These are phyloP conservation scores for Pungitius pungitius DNA, from an alignment of 2,113 vertebrate species.

Conservation along the genomic window DNA sequence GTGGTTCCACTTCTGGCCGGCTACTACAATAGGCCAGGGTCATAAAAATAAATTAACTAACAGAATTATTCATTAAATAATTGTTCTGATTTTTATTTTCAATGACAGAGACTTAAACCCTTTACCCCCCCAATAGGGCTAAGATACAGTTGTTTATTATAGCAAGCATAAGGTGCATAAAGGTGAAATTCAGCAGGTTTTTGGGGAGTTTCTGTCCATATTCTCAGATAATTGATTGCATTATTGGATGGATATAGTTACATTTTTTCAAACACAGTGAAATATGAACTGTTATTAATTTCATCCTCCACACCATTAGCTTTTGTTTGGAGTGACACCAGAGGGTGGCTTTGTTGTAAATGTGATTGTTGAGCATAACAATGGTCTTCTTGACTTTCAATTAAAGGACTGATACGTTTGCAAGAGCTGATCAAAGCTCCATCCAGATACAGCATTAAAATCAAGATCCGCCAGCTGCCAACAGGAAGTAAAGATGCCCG, in stretches of 20 bases:
- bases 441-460: slow-evolving; percentile 96
- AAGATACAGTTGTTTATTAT: background rate
- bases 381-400: slow-evolving; percentile 35
- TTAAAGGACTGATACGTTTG: slow-evolving; percentile 92
- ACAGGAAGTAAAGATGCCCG: slow-evolving; percentile 92
- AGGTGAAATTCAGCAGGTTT: background rate
- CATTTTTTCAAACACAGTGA: background rate
- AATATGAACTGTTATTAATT: slow-evolving; percentile 7
- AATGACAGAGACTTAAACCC: background rate
- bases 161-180: background rate
- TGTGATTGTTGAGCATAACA: background rate
- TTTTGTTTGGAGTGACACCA: background rate
- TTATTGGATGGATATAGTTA: background rate
- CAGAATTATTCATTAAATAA: background rate
- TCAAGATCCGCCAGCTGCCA: slow-evolving; percentile 97
- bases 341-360: background rate
- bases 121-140: background rate
- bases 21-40: background rate
- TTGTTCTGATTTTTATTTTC: too few relatives aligned
- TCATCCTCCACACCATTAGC: background rate
- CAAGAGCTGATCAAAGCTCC: slow-evolving; percentile 99
- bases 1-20: background rate
- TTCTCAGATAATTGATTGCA: background rate
- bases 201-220: background rate
- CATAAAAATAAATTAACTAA: background rate